Base-by-base conservation (phyloP, 2,797 vertebrate species). In the Acanthurus leucopareius region DNA sequence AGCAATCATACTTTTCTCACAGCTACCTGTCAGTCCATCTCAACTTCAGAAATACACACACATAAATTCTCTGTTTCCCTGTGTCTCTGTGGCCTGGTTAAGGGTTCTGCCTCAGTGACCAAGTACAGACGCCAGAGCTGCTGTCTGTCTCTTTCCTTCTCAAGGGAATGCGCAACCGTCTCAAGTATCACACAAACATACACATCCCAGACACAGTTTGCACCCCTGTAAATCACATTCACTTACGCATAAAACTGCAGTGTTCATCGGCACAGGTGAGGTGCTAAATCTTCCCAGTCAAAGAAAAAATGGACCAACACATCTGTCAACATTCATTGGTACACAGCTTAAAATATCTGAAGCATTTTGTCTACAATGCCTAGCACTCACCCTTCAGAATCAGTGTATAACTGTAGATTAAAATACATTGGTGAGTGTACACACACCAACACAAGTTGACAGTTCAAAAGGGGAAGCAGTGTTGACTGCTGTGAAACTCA, bases 21-120 rank as follows among this genome's bases (percentile, higher is more conserved):
- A 78, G 82, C 78, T 80, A 75, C 79, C 84, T 86, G 91, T 92
- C 92, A 93, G 89, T 83, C 85, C 78, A 58, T 66, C 84, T 91
- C 80, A 88, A 60, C 53, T 69, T 88, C 88, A 87, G 71, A 86
- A 69, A 84, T 61, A 88, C 49, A 82, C 64, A 58, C 47, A 64
- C 47, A 57, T 17, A 59, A 20, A 45, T n/a, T 19, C 62, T 54
- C 56, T 56, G 53, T 63, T 63, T 77, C 72, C 44, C 53, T 65
- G 69, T 38, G 5, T 78, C 71, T 88, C 77, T 71, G 60, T 79
- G 76, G 73, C 86, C 78, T 73, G 74, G 79, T 89, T 85, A 80
- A 78, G 75, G 76, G 87, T 89, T 92, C 85, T 89, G 89, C 88
- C 80, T 91, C 83, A 83, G 78, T 89, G 84, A 64, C 67, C 78